phyloP scores from a whole-genome alignment of 2,113 vertebrate genomes.

The Polypterus bichir region DNA sequence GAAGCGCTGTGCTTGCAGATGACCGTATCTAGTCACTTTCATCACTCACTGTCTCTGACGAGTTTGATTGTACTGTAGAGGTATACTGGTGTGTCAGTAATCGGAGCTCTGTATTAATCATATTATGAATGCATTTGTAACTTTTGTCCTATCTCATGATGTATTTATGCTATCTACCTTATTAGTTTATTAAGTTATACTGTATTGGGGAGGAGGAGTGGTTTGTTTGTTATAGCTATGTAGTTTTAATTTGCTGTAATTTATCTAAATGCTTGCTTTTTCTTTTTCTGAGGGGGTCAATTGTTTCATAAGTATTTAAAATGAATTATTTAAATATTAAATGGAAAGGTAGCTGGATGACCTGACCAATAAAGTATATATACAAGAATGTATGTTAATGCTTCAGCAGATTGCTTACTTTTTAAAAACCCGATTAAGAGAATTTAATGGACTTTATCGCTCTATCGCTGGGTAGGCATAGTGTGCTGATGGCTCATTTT shows the following conservation, averaged over 20 bases:
- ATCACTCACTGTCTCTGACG: conserved; percentile 16
- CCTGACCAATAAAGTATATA: conserved; percentile 47
- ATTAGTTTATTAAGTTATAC: conserved; percentile 54
- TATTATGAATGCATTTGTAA: conserved; percentile 47
- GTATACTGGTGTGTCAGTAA: conserved; percentile 17
- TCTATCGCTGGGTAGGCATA: too few species aligned
- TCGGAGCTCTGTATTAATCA: conserved; percentile 20
- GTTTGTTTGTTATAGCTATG: too few species aligned
- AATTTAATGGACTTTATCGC: too few species aligned
- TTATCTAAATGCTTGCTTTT: conserved; percentile 28
- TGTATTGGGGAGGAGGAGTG: background rate
- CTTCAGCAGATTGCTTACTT: too few species aligned
- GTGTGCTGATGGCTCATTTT: too few species aligned
- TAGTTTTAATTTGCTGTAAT: too few species aligned
- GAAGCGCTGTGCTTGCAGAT: conserved; percentile 38
- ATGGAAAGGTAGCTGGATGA: conserved; percentile 49
- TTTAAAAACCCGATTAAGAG: too few species aligned
- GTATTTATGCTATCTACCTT: conserved; percentile 50
- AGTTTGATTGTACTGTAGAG: conserved; percentile 57
- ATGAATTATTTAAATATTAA: conserved; percentile 47
- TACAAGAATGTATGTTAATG: too few species aligned
- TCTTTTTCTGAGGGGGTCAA: conserved; percentile 35
- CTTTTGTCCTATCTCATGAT: conserved; percentile 57
- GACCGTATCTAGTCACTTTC: conserved; percentile 22
- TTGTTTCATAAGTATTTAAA: conserved; percentile 34